phyloP scores from a whole-genome alignment of 2,113 vertebrate species.

The Cynoglossus semilaevis region DNA sequence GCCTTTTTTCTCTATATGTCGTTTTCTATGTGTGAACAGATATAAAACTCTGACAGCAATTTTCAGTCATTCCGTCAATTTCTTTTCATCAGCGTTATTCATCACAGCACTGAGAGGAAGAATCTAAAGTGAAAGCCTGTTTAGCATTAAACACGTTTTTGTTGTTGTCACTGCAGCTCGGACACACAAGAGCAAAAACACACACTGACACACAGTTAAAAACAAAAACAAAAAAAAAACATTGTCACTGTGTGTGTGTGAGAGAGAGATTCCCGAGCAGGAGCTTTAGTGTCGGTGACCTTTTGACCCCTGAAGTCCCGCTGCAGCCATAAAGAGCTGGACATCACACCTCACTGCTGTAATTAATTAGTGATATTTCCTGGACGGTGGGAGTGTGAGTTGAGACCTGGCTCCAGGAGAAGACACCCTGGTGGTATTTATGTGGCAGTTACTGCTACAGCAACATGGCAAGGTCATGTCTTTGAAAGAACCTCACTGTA shows the following conservation, averaged over 20 bases:
- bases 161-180: no score
- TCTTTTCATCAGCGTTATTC: not conserved
- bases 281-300: slow-evolving; percentile 18
- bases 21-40: slow-evolving; percentile 34
- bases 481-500: slow-evolving; percentile 28
- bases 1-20: slow-evolving; percentile 42
- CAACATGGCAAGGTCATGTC: slow-evolving; percentile 11
- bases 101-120: not conserved
- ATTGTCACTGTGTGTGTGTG: no score
- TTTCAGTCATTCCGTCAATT: slow-evolving; percentile 23
- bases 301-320: slow-evolving; percentile 5
- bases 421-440: slow-evolving; percentile 25
- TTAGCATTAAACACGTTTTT: no score
- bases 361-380: slow-evolving; percentile 48
- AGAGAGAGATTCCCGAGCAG: not conserved
- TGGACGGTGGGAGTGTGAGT: slow-evolving; percentile 16
- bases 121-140: not conserved
- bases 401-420: slow-evolving; percentile 15
- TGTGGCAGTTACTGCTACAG: slow-evolving; percentile 6
- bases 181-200: no score
- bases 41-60: slow-evolving; percentile 14
- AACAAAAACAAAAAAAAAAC: no score
- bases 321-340: slow-evolving; percentile 11
- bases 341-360: slow-evolving; percentile 24
- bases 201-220: no score